phyloP scores from a whole-genome alignment of 2,797 vertebrate genomes.

The Tarsius wallacei region DNA sequence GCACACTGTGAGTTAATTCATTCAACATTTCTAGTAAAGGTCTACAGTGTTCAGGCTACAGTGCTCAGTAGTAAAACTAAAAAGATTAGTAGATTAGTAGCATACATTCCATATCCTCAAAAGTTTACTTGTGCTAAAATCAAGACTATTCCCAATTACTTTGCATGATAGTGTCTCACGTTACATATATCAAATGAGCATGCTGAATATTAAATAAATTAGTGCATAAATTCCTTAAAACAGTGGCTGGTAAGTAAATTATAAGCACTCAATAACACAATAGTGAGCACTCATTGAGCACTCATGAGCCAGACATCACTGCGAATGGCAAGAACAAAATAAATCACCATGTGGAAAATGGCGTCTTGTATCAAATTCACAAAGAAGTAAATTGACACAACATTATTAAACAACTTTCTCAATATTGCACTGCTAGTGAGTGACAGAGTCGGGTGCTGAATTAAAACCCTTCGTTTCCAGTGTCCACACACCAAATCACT shows the following conservation, averaged over 20 bases:
- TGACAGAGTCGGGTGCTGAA: not conserved
- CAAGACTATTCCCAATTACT: not conserved
- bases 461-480: not conserved
- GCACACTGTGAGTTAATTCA: not conserved
- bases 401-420: not conserved
- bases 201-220: not conserved
- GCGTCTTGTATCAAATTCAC: not conserved
- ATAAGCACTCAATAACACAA: not conserved
- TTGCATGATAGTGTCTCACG: not conserved
- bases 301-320: not conserved
- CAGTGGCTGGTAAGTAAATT: not conserved
- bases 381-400: constrained; percentile 4
- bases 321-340: not conserved
- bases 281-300: not conserved
- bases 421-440: not conserved
- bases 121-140: not conserved
- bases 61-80: not conserved
- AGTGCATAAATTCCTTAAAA: not conserved
- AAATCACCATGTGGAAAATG: not conserved
- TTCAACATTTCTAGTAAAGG: not conserved
- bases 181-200: not conserved
- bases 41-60: not conserved
- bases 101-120: not conserved
- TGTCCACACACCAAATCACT: not conserved
- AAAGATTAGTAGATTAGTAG: not conserved